Evolutionary conservation across 2,797 vertebrate genomes (phyloP).

Genomic region (Crenuchus spilurus): DNA sequence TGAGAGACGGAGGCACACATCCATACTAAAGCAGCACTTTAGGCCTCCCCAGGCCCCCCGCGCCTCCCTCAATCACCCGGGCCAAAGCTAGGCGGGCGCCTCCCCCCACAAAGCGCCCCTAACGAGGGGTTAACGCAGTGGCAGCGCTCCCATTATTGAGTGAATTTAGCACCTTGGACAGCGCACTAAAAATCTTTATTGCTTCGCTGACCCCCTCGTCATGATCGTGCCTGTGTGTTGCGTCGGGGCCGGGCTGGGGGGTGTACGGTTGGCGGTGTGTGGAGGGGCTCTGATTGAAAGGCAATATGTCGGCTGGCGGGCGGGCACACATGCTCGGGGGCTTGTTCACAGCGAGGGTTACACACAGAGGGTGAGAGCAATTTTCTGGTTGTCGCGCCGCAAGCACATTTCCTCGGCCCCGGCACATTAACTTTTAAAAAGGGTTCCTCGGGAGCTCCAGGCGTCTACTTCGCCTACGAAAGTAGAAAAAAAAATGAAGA

Average conservation of each 20-base stretch:
- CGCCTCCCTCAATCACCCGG: conserved; percentile 52
- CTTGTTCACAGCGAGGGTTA: conserved; percentile 93
- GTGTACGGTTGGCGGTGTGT: conserved; percentile 65
- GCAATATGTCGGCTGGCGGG: conserved; percentile 97
- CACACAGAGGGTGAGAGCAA: conserved; percentile 95
- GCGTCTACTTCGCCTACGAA: conserved; percentile 73
- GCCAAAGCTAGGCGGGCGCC: conserved; percentile 66
- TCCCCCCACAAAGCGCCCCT: conserved; percentile 67
- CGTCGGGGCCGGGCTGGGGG: conserved; percentile 64
- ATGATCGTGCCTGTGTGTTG: conserved; percentile 91
- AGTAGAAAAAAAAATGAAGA: conserved; percentile 63
- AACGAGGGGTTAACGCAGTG: conserved; percentile 92
- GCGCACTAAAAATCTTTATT: conserved; percentile 90
- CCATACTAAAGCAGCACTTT: conserved; percentile 85
- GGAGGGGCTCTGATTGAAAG: conserved; percentile 93
- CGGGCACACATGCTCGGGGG: conserved; percentile 95
- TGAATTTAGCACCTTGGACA: conserved; percentile 94
- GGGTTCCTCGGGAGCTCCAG: conserved; percentile 81
- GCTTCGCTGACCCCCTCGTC: conserved; percentile 94
- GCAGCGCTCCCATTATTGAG: conserved; percentile 90
- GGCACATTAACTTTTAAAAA: conserved; percentile 91
- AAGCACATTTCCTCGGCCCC: conserved; percentile 90
- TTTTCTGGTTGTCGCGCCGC: conserved; percentile 97
- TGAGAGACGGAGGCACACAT: conserved; percentile 68
- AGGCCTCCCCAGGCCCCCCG: conserved; percentile 72